A percentile compares a stretch with the other conserved stretches of the same genome.
These are phyloP conservation scores for Nyctibius grandis DNA, from an alignment of 2,797 vertebrate genomes.

Conservation along the genomic window DNA sequence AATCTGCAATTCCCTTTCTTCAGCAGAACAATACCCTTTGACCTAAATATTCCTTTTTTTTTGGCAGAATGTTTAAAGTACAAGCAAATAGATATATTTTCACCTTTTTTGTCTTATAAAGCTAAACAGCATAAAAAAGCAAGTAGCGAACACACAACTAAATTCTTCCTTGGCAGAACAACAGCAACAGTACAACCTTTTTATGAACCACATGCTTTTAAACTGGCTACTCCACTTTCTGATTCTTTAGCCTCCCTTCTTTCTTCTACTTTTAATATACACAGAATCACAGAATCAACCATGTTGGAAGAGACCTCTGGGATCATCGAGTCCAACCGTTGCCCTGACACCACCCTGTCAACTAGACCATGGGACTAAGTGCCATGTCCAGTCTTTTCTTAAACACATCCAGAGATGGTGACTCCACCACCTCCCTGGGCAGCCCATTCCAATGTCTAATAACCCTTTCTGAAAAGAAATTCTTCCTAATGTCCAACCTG, in stretches of 20 bases:
- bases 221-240: neutral
- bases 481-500: too few species aligned
- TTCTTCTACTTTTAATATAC: neutral
- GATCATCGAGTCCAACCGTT: too few species aligned
- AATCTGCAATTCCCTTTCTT: constrained; percentile 8
- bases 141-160: neutral
- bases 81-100: neutral
- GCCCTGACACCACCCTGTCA: too few species aligned
- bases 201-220: neutral
- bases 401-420: too few species aligned
- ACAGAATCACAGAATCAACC: too few species aligned
- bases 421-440: too few species aligned
- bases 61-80: neutral
- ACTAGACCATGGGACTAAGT: too few species aligned
- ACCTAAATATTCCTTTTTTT: neutral
- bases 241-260: neutral
- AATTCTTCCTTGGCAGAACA: neutral
- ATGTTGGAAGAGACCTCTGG: too few species aligned
- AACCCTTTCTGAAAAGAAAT: too few species aligned
- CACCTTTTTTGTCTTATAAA: neutral
- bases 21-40: neutral
- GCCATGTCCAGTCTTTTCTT: too few species aligned
- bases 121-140: neutral
- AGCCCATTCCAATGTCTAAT: too few species aligned
- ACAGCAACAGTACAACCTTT: neutral